phyloP scores from a whole-genome alignment of 2,888 invertebrate species.

The Acanthosoma haemorrhoidale region DNA sequence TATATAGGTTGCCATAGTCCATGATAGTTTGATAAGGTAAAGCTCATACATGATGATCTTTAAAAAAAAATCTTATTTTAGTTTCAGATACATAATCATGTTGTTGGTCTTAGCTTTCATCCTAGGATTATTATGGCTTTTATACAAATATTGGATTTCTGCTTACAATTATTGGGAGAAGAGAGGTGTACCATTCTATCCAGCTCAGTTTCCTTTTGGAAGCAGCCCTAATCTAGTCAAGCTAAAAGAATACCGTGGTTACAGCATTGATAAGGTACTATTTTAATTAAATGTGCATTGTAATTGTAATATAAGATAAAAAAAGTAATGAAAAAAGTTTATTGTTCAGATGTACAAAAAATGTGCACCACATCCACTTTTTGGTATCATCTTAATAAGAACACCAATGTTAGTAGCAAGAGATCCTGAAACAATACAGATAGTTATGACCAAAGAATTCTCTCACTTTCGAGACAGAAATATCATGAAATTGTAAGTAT shows the following conservation, averaged over 20 bases:
- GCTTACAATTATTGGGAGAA: background rate
- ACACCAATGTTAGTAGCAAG: background rate
- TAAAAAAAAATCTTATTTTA: no score
- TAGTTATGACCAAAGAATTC: constrained; percentile 23
- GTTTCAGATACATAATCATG: background rate
- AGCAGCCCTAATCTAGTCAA: background rate
- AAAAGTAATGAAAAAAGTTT: background rate
- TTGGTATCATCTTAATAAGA: background rate
- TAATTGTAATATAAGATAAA: background rate
- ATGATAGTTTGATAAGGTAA: no score
- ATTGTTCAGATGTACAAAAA: background rate
- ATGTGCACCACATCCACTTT: background rate
- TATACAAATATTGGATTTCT: background rate
- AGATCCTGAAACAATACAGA: constrained; percentile 16
- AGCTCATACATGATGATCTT: no score
- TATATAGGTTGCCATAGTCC: no score
- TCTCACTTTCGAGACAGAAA: constrained; percentile 18
- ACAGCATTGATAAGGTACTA: background rate
- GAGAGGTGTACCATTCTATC: background rate
- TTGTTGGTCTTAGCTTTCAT: background rate
- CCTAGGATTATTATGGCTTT: background rate
- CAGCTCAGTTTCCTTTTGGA: background rate
- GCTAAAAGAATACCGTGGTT: background rate
- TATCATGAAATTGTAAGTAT: background rate
- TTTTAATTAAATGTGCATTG: background rate